phyloP scores from a whole-genome alignment of 2,888 invertebrate species.

The Malacosoma neustria region DNA sequence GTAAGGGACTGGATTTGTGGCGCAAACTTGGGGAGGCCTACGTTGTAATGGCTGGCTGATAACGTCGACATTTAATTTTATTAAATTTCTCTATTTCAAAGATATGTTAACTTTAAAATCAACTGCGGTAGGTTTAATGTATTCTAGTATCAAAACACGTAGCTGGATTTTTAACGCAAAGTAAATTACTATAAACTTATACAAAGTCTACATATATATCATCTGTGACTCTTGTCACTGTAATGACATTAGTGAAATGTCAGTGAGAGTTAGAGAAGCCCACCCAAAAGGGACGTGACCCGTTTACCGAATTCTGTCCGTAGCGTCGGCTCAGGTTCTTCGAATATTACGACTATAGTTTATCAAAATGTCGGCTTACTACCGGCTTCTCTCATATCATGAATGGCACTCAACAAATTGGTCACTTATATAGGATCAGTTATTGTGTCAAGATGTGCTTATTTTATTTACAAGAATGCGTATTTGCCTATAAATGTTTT shows the following conservation, averaged over 20 bases:
- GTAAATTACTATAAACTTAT: conserved; percentile 11
- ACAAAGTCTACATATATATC: background rate
- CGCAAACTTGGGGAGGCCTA: too few relatives aligned
- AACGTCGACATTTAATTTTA: too few relatives aligned
- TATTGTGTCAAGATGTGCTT: conserved; percentile 29
- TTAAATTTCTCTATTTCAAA: too few relatives aligned
- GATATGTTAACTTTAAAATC: too few relatives aligned
- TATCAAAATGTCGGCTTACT: conserved; percentile 49
- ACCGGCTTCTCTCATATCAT: conserved; percentile 31
- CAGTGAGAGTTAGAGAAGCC: conserved; percentile 42
- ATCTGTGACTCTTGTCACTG: conserved; percentile 33
- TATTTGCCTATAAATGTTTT: too few relatives aligned
- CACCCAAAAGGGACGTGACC: conserved; percentile 36
- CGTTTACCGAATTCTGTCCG: conserved; percentile 23
- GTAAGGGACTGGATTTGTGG: too few relatives aligned
- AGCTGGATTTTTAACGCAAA: too few relatives aligned
- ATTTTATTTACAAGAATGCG: too few relatives aligned
- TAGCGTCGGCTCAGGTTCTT: conserved; percentile 19
- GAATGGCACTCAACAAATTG: conserved; percentile 49
- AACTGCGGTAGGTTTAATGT: too few relatives aligned
- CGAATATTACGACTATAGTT: conserved; percentile 51
- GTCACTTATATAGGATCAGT: conserved; percentile 37
- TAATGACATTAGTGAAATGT: conserved; percentile 55
- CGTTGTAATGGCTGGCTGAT: too few relatives aligned
- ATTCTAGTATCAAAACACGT: too few relatives aligned